phyloP scores from a whole-genome alignment of 2,113 vertebrate species.

The Ancistrus triradiatus region DNA sequence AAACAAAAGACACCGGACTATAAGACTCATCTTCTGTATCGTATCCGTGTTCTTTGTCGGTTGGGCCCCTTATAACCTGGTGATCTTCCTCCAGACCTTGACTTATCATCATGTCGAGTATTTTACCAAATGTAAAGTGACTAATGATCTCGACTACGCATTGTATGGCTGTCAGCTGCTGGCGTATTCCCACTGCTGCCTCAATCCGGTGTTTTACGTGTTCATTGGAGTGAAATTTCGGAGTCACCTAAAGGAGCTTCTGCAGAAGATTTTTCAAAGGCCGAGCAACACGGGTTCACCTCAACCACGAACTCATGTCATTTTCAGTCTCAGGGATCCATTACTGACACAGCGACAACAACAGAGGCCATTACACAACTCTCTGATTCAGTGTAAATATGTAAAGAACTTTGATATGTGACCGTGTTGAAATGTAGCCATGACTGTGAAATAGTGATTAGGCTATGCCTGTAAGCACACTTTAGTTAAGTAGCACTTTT shows the following conservation, averaged over 20 bases:
- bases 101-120: neutral
- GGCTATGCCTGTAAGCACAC: too few species aligned
- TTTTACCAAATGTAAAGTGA: constrained; percentile 55
- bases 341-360: neutral
- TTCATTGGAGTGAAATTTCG: constrained; percentile 86
- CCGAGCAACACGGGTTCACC: neutral
- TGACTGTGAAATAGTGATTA: too few species aligned
- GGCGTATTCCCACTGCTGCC: constrained; percentile 87
- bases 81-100: constrained; percentile 72
- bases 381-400: neutral
- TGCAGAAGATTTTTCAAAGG: constrained; percentile 37
- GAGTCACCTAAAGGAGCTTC: constrained; percentile 71
- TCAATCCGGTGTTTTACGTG: constrained; percentile 88
- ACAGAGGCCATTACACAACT: neutral
- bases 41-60: constrained; percentile 80
- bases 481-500: too few species aligned
- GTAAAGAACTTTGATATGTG: neutral
- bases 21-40: constrained; percentile 80
- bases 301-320: neutral
- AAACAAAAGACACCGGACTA: constrained; percentile 72
- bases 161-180: constrained; percentile 71
- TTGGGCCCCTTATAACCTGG: constrained; percentile 87
- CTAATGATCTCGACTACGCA: constrained; percentile 57
- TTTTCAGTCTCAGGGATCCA: constrained; percentile 27
- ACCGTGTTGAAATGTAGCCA: too few species aligned